Base-by-base conservation (phyloP, 2,888 invertebrate genomes). In the Pyrrhia umbra region DNA sequence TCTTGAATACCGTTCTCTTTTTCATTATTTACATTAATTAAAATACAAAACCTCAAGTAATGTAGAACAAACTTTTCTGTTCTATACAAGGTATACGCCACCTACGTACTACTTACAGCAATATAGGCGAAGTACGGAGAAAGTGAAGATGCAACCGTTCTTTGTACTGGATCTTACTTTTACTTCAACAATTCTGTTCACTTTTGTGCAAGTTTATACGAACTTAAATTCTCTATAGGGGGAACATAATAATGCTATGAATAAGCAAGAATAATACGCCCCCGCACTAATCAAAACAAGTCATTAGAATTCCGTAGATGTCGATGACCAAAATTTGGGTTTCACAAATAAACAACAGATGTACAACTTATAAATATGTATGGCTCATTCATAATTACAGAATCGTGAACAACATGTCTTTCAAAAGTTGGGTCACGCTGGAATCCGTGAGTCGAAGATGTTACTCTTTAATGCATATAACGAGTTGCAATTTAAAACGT, bases 401-500 rank as follows among this genome's bases (percentile, higher is more conserved):
- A 65, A 56, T 68, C 75, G 67, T 74, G 64, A 61, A 59, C 37
- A 61, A 57, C 62, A 55, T 66, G 45, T 66, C 65, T 75, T 72
- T 77, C 66, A 52, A 68, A 71, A 57, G 39, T 49, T 57, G 8
- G 75, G 74, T 80, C 79, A 80, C 79, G 81, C 73, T 60, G 69
- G 73, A 75, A 78, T 74, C 54, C 56, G 55, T 60, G 59, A 74
- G 61, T 61, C 18, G 52, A 85, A 89, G 90, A 90, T 82, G 65
- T 56, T 63, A 63, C 86, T 77, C 73, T 80, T 83, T 85, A 88
- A 88, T 86, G 86, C 88, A 89, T 80, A 83, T 89, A 91, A 89
- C 89, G 87, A 90, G 88, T 85, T 87, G 91, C 90, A 92, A 93
- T 92, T 88, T 88, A 81, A 87, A 86, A 88, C 83, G 88, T 87